Evolutionary conservation across 2,888 invertebrate species (phyloP).

Genomic region (Lutraria lutraria): DNA sequence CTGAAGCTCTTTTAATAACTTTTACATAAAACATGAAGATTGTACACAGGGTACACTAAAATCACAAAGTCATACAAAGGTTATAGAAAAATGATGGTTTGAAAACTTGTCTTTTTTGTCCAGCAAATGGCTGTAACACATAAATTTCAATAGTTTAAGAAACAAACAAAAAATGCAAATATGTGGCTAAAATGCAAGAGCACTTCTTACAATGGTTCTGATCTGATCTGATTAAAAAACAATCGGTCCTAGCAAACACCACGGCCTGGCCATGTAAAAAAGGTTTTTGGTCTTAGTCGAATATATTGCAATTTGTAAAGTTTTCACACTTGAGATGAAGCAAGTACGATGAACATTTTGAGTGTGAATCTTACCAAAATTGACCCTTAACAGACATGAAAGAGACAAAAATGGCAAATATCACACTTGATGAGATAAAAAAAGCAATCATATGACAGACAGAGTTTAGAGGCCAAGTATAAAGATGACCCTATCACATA

Average conservation of each 20-base stretch:
- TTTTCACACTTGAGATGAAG: neutral
- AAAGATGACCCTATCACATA: neutral
- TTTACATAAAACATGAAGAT: neutral
- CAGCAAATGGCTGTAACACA: neutral
- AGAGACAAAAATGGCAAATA: constrained; percentile 7
- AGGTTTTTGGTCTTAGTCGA: neutral
- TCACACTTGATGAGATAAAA: constrained; percentile 7
- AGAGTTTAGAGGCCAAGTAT: neutral
- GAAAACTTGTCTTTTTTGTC: constrained; percentile 7
- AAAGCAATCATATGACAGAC: neutral
- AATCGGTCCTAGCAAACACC: neutral
- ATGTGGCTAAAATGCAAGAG: constrained; percentile 8
- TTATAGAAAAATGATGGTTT: constrained; percentile 20
- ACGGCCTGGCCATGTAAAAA: neutral
- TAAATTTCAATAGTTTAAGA: neutral
- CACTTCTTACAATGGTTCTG: constrained; percentile 18
- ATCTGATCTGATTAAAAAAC: neutral
- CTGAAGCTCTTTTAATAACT: neutral
- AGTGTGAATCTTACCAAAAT: neutral
- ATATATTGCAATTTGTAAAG: neutral
- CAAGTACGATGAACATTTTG: neutral
- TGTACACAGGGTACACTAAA: neutral
- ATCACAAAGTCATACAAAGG: neutral
- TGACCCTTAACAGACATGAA: neutral
- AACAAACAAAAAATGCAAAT: neutral